phyloP scores from a whole-genome alignment of 2,797 vertebrate species.

The Coracias cyanogaster region DNA sequence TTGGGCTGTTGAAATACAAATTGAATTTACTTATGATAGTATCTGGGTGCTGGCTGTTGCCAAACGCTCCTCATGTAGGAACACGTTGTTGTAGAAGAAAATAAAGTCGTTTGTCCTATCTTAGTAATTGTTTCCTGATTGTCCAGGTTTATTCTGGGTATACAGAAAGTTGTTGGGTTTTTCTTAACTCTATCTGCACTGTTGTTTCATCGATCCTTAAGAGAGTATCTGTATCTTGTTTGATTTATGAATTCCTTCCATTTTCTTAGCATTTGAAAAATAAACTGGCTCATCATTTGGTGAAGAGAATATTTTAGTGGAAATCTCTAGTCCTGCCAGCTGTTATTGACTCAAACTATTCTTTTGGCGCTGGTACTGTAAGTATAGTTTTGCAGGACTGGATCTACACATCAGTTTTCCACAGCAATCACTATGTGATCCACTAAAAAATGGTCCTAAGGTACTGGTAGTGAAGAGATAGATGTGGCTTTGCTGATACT shows the following conservation, averaged over 20 bases:
- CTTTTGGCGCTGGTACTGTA: not conserved
- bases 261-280: not conserved
- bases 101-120: not conserved
- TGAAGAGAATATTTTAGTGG: not conserved
- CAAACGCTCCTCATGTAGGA: not conserved
- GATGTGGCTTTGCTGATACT: not conserved
- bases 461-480: not conserved
- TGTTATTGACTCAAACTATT: not conserved
- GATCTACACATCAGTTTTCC: not conserved
- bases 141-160: not conserved
- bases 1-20: constrained; percentile 12
- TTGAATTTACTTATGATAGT: not conserved
- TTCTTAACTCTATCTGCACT: not conserved
- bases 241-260: not conserved
- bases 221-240: not conserved
- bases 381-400: not conserved
- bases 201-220: not conserved
- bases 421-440: not conserved
- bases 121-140: not conserved
- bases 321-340: not conserved
- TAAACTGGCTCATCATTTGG: not conserved
- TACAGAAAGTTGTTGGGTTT: not conserved
- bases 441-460: not conserved
- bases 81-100: not conserved
- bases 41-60: not conserved